Conservation (phyloP, 2,888 invertebrate genomes). For the Tetropium fuscum region DNA sequence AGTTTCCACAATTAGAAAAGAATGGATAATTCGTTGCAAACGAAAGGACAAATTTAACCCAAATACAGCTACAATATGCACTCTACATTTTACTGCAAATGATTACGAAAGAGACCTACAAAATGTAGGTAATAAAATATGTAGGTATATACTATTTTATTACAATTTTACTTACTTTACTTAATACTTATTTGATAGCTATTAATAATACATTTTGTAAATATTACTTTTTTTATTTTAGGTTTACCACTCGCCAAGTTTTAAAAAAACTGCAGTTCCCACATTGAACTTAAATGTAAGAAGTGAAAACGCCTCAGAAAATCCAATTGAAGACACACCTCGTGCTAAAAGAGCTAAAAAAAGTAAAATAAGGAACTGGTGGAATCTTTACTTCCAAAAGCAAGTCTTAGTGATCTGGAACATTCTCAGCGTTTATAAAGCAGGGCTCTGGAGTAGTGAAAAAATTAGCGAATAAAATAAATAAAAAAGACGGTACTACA, state of each 20-base stretch:
- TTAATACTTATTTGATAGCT: too few species aligned
- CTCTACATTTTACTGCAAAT: constrained; percentile 26
- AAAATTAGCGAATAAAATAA: too few species aligned
- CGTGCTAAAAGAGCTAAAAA: constrained; percentile 2
- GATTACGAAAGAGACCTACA: constrained; percentile 33
- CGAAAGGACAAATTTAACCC: constrained; percentile 28
- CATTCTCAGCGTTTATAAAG: constrained; percentile 13
- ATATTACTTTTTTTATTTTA: too few species aligned
- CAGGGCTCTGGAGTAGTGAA: too few species aligned
- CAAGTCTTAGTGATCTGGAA: constrained; percentile 8
- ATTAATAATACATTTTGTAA: too few species aligned
- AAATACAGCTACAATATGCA: constrained; percentile 21
- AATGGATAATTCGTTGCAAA: constrained; percentile 31
- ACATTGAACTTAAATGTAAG: constrained; percentile 12
- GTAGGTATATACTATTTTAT: not conserved
- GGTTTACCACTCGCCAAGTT: constrained; percentile 17
- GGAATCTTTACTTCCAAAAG: constrained; percentile 1
- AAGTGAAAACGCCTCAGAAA: not conserved
- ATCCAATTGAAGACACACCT: constrained; percentile 1
- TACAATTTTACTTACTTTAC: too few species aligned
- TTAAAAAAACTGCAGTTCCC: constrained; percentile 25
- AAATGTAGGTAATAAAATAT: constrained; percentile 22
- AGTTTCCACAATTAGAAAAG: constrained; percentile 12
- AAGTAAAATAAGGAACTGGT: constrained; percentile 3
- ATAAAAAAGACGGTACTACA: too few species aligned